Evolutionary conservation across 2,888 invertebrate species (phyloP), one percentile per base, ranked within the genome.

Genomic region (Eucera pruinosa): DNA sequence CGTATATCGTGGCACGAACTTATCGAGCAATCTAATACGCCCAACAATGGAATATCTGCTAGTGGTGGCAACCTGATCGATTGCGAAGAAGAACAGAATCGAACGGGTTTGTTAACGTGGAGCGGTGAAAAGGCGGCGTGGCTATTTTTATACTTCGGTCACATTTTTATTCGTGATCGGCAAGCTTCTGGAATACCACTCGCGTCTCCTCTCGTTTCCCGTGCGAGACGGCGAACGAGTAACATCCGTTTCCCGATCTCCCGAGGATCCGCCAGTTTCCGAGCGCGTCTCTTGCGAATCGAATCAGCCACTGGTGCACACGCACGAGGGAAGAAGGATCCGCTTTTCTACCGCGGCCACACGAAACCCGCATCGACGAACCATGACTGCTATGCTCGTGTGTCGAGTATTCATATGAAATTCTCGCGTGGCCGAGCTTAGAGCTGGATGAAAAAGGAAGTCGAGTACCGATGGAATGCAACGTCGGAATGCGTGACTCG

Each of bases 251-350:
- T 23, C 13, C 15, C 68, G 55, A 70, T 61, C 36, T 54, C 54
- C 41, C 50, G 67, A 48, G 61, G 33, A 62, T 70, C 58, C 54
- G 54, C 58, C 62, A 43, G 36, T 60, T 48, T 50, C 36, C 48
- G 33, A 41, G 62, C 78, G 6, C 23, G 61, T 62, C 43, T 65
- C 39, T 64, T 47, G 36, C 76, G 78, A 78, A 84, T 83, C 78
- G 66, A 81, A 83, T 81, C 78, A 81, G 57, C 36, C n/a, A 50
- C 71, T 48, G 9, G 52, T 13, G 52, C 50, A 67, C 58, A 43
- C 73, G 58, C 68, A 52, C 39, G 48, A 13, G 11, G 27, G 36
- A 27, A n/a, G 48, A 36, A 23, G 48, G 50, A 71, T 71, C 67
- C 79, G 61, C 48, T 55, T 47, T 48, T 33, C 39, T 39, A 20